phyloP scores from a whole-genome alignment of 2,113 vertebrate species.

The Chrysochloris asiatica region DNA sequence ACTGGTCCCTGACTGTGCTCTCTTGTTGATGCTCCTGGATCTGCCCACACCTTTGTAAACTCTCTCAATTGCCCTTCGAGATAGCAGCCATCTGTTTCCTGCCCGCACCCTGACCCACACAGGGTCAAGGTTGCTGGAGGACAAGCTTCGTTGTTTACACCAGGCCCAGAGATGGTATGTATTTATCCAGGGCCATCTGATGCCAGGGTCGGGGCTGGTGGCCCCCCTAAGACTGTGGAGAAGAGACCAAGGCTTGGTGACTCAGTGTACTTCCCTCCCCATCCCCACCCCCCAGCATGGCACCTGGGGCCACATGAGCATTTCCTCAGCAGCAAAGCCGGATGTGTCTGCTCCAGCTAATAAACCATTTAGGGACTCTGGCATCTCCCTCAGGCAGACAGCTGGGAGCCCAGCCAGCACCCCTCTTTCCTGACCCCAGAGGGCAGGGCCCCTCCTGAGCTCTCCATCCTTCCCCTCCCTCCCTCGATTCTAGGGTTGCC shows the following conservation, averaged over 20 bases:
- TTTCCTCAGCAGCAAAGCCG: neutral
- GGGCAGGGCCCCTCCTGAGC: neutral
- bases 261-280: neutral
- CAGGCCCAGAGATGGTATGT: neutral
- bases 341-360: neutral
- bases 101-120: neutral
- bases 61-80: neutral
- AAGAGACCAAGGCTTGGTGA: neutral
- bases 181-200: neutral
- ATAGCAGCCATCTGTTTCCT: conserved; percentile 46
- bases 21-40: fast-evolving
- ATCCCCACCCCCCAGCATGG: neutral
- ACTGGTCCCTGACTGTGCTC: neutral
- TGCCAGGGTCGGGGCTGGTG: neutral
- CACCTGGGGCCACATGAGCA: neutral
- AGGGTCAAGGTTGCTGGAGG: neutral
- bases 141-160: neutral
- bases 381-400: neutral
- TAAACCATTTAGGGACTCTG: neutral
- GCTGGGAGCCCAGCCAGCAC: conserved; percentile 3
- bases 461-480: neutral
- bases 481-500: neutral
- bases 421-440: neutral
- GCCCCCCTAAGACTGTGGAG: neutral
- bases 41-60: conserved; percentile 37